Base-by-base conservation (phyloP, 2,113 vertebrate species). In the Polypterus bichir region DNA sequence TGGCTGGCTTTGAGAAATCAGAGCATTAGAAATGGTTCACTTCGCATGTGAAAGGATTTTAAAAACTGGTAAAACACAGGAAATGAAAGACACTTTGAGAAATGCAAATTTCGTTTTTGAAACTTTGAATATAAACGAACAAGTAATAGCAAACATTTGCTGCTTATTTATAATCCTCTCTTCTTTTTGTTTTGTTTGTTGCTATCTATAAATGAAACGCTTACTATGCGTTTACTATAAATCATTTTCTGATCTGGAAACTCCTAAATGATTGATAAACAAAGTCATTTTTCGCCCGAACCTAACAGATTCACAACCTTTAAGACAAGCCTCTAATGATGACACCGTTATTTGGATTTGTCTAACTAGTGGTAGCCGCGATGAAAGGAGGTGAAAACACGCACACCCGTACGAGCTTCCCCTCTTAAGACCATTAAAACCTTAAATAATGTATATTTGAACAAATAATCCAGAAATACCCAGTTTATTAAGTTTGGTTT, bases 1-100 rank as follows among this genome's bases (percentile, higher is more conserved):
- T 86, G 85, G 84, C 83, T 88, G 87, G 81, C 80, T 89, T 86
- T 86, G 88, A 88, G 84, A 88, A 88, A 90, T 90, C 85, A 89
- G 81, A 84, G 76, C 80, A 89, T 91, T 92, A 90, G 88, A 78
- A 74, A 89, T 87, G 90, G 86, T 89, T 91, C 83, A 83, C 86
- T 90, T 88, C 85, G 79, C 83, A 80, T 86, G 80, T 84, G 83
- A 79, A 83, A 81, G 81, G 81, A 81, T 73, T 81, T 86, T 80
- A 71, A 74, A 81, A 27, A 83, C 81, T 81, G 82, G 82, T 86
- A 74, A 71, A 81, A 76, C 76, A 80, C 80, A 70, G 6, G 62
- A 47, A 66, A 65, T 54, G 62, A 63, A 6, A n/a, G 57, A 48
- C 62, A 51, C 64, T 66, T 65, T 53, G 68, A 3, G 62, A 55